These are phyloP conservation scores for Xestia xanthographa DNA, from an alignment of 2,888 invertebrate genomes.

Conservation along the genomic window DNA sequence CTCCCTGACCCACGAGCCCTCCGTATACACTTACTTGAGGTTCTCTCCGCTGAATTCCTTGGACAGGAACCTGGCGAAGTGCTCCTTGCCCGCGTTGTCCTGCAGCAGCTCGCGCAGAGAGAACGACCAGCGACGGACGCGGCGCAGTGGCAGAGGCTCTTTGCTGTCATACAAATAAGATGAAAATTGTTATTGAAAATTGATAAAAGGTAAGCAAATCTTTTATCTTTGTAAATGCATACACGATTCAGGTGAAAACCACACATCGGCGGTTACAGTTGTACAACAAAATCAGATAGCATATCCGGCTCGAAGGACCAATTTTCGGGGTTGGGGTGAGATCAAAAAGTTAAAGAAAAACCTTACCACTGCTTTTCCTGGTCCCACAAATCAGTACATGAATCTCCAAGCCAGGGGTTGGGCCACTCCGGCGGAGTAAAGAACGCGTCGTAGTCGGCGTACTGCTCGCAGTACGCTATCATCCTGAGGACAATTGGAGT, in stretches of 20 bases:
- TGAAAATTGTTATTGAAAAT: too few relatives aligned
- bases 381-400: constrained; percentile 98
- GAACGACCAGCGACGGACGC: constrained; percentile 99
- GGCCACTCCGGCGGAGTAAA: constrained; percentile 97
- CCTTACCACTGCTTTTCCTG: constrained; percentile 96
- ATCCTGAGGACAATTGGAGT: constrained; percentile 88
- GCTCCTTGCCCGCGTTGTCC: constrained; percentile 98
- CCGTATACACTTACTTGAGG: constrained; percentile 93
- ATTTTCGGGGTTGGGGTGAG: too few relatives aligned
- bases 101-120: constrained; percentile 98
- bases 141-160: constrained; percentile 96
- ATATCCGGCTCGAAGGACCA: too few relatives aligned
- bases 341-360: too few relatives aligned
- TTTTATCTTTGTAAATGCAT: too few relatives aligned
- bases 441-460: constrained; percentile 98
- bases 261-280: too few relatives aligned
- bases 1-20: too few relatives aligned
- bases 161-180: constrained; percentile 90
- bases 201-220: too few relatives aligned
- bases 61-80: constrained; percentile 98
- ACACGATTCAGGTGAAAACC: too few relatives aligned
- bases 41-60: constrained; percentile 99
- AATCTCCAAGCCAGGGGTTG: constrained; percentile 99
- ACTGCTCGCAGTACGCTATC: constrained; percentile 98
- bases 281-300: too few relatives aligned